These are phyloP conservation scores for Pseudorectes ferrugineus DNA, from an alignment of 2,113 vertebrate species.

Conservation along the genomic window DNA sequence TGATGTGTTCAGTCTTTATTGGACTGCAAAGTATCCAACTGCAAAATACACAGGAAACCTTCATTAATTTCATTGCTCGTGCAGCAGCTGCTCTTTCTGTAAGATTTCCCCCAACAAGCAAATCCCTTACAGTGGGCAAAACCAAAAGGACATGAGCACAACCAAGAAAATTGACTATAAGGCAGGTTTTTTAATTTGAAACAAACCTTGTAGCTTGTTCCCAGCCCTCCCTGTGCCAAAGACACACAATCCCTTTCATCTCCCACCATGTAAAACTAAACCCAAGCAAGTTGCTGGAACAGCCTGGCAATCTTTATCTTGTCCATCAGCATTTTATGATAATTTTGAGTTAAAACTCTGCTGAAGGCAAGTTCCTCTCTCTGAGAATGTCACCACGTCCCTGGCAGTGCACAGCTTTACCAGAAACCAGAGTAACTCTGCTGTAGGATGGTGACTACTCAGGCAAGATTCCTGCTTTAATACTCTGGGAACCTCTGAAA, in stretches of 20 bases:
- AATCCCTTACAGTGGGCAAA: not conserved
- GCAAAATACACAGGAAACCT: not conserved
- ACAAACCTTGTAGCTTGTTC: not conserved
- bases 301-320: not conserved
- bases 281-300: not conserved
- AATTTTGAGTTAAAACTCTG: not conserved
- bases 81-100: not conserved
- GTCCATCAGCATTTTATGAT: not conserved
- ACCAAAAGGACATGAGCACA: not conserved
- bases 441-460: not conserved
- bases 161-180: not conserved
- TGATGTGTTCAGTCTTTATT: not conserved
- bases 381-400: not conserved
- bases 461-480: not conserved
- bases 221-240: not conserved
- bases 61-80: not conserved
- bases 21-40: too few relatives aligned
- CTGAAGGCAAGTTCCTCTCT: not conserved
- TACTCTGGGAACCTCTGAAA: not conserved
- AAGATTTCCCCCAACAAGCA: not conserved
- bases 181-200: not conserved
- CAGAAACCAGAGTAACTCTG: not conserved
- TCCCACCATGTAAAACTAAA: not conserved
- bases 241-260: not conserved
- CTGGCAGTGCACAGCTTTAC: not conserved